Base-by-base conservation (phyloP, 2,888 invertebrate genomes). In the Cephus rjabovi region DNA sequence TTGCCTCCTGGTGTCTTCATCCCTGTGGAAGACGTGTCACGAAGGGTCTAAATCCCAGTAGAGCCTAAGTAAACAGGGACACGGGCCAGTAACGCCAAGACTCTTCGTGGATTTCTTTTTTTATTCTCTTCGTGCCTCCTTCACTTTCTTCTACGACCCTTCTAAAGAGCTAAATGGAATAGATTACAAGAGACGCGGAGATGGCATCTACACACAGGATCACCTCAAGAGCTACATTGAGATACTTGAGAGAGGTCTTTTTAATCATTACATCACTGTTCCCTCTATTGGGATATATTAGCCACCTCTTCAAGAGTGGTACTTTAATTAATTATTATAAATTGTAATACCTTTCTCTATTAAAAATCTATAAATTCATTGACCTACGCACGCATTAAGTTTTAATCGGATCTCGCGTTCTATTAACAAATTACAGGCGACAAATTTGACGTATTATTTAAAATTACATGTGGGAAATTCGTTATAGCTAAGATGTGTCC, bases 31-130 rank as follows among this genome's bases (percentile, higher is more conserved):
- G 71, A 71, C 71, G 71, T 71, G 71, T 71, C 71, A 71, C 71
- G 71, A 71, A 71, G 34, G 71, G 31, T 34, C 34, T 23, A 31
- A 31, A 34, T 34, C 33, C 33, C 34, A 71, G 71, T 71, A 31
- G 71, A 74, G 76, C 85, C 81, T 85, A 82, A 85, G 75, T 83
- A 85, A 85, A 85, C 81, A 85, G 77, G 77, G 83, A 35, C 75
- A 40, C 71, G 71, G 71, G 71, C 71, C 71, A 34, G 34, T 31
- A 34, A 34, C 71, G 34, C 34, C 71, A 31, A 31, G 31, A 31
- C 15, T 71, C n/a, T 9, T 71, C 12, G 15, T 56, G 56, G 23
- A 23, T 56, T 56, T 40, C 40, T 40, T 56, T 56, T 56, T 56
- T 56, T 23, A 23, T 56, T 2, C 23, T 56, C 56, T 2, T 23